Base-by-base conservation (phyloP, 2,797 vertebrate species). In the Botia kubotai region DNA sequence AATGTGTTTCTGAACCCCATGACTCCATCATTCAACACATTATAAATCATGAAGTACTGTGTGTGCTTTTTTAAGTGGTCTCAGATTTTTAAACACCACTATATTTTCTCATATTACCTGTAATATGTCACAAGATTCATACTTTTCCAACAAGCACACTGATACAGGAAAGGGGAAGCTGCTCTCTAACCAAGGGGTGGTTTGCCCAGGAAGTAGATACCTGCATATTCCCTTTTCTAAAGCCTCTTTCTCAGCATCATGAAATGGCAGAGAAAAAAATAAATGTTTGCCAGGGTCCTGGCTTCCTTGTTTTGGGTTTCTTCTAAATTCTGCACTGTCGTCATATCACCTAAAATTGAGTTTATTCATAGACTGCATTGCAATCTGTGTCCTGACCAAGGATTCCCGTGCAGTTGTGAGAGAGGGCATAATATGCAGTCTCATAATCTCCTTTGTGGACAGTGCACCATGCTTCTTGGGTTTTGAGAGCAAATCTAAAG, bases 331-430 rank as follows among this genome's bases (percentile, higher is more conserved):
- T 26, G 33, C 76, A 97, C 72, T 0, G 98, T 98, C 65, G 91
- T 93, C 33, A 99, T 92, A 3, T 79, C 92, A 77, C 93, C 89
- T 55, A 3, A 97, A 88, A 80, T 0, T 3, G 72, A 99, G 95
- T 83, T 96, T 95, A 43, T 89, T 90, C 82, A 97, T 92, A 2
- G 97, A 92, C 95, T 5, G 97, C 98, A 84, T 98, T 91, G 70
- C 96, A 98, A 88, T 99, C 97, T 0, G 95, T 95, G 86, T 99
- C 98, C 84, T 98, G 95, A 72, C 96, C 95, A 3, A 99, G 92
- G 84, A 99, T 96, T 19, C 96, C 97, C 65, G 99, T 89, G 85
- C 96, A 94, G 57, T 92, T 88, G 79, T 96, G 91, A 48, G 88
- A 87, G 79, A 92, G 90, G 71, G 95, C 96, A 0, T 96, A 98